phyloP scores from a whole-genome alignment of 2,888 invertebrate genomes.

The Sphaeridia pumilis region DNA sequence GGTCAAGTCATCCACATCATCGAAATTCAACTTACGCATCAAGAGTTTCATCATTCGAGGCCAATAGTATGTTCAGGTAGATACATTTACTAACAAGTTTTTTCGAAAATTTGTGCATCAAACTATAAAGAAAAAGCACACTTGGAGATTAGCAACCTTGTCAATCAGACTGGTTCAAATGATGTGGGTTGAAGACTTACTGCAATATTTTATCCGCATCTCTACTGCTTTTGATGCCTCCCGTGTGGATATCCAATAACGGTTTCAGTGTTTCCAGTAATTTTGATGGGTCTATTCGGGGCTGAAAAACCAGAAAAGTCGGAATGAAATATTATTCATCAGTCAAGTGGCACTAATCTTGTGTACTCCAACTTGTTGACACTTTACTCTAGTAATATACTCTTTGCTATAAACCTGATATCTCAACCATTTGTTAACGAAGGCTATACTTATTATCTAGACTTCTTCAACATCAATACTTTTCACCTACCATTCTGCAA shows the following conservation, averaged over 20 bases:
- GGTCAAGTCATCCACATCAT: neutral
- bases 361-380: no score
- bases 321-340: neutral
- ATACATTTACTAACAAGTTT: constrained; percentile 92
- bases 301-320: constrained; percentile 52
- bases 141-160: neutral
- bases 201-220: constrained; percentile 78
- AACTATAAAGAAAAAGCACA: constrained; percentile 49
- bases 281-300: constrained; percentile 81
- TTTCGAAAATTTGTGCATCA: constrained; percentile 91
- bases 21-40: constrained; percentile 49
- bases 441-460: no score
- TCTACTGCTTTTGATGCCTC: constrained; percentile 74
- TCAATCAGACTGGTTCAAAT: neutral
- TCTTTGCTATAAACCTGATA: no score
- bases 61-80: constrained; percentile 81
- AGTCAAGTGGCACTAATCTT: no score
- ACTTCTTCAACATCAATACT: no score
- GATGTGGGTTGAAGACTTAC: constrained; percentile 46
- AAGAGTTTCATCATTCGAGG: constrained; percentile 68
- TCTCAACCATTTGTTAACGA: no score
- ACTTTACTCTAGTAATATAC: no score
- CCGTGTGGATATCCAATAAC: constrained; percentile 60
- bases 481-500: no score
- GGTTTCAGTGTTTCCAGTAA: constrained; percentile 78